Evolutionary conservation across 2,113 vertebrate species (phyloP).

Genomic region (Hucho hucho): DNA sequence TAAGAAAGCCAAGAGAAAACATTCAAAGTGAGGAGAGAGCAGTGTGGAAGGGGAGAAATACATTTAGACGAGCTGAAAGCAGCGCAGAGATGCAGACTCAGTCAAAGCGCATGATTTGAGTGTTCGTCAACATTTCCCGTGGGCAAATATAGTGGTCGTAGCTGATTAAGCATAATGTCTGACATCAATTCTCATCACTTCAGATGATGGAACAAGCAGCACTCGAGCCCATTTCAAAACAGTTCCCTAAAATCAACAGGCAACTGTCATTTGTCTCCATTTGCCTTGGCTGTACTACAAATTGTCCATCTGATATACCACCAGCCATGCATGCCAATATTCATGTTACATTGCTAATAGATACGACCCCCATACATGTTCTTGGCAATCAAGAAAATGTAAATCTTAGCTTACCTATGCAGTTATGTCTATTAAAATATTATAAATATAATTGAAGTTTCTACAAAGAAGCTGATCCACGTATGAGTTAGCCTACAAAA

Average conservation of each 20-base stretch:
- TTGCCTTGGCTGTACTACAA: slow-evolving; percentile 40
- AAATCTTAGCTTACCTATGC: too few species aligned
- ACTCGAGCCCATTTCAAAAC: slow-evolving; percentile 35
- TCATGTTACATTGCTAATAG: slow-evolving; percentile 25
- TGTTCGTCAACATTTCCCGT: slow-evolving; percentile 62
- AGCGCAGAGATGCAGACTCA: slow-evolving; percentile 57
- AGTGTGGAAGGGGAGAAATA: slow-evolving; percentile 18
- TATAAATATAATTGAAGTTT: not conserved
- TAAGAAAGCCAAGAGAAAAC: slow-evolving; percentile 40
- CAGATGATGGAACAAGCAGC: slow-evolving; percentile 63
- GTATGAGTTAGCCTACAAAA: not conserved
- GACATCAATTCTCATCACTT: slow-evolving; percentile 68
- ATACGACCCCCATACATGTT: slow-evolving; percentile 37
- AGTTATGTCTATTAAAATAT: not conserved
- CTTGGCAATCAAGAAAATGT: slow-evolving; percentile 39
- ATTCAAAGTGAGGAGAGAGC: slow-evolving; percentile 20
- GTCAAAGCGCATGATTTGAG: slow-evolving; percentile 63
- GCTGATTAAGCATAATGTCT: slow-evolving; percentile 69
- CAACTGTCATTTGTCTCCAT: slow-evolving; percentile 46
- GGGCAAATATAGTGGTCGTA: slow-evolving; percentile 67
- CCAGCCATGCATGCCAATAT: slow-evolving; percentile 34
- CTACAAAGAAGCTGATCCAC: slow-evolving; percentile 1
- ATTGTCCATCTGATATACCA: slow-evolving; percentile 46
- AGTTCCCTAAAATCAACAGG: slow-evolving; percentile 51
- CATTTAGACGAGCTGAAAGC: slow-evolving; percentile 25